Conservation (phyloP, 37 sponge, comb jelly and placozoan genomes). For the Aphrocallistes beatrix region DNA sequence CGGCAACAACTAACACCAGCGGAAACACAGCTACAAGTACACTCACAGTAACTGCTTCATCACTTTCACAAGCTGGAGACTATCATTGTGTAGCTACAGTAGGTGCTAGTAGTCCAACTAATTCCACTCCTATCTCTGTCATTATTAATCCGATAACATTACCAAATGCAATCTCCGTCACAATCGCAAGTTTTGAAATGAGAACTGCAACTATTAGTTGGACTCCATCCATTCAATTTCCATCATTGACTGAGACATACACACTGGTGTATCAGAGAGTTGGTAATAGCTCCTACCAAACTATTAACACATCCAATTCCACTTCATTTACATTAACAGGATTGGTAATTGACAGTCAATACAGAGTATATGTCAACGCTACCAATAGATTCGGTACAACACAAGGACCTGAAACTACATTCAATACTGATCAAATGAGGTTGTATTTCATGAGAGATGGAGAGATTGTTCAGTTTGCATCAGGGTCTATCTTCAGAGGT, state of each 20-base stretch:
- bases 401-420: not conserved
- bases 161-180: not conserved
- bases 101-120: not conserved
- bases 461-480: not conserved
- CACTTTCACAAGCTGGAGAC: not conserved
- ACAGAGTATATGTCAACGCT: not conserved
- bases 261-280: not conserved
- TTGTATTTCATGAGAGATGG: not conserved
- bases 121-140: not conserved
- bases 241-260: not conserved
- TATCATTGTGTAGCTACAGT: not conserved
- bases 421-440: not conserved
- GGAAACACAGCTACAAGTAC: not conserved
- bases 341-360: not conserved
- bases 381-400: not conserved
- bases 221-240: not conserved
- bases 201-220: not conserved
- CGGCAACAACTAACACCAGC: not conserved
- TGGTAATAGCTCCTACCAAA: not conserved
- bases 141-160: not conserved
- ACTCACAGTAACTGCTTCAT: not conserved
- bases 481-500: conserved; percentile 9
- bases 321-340: not conserved
- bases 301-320: not conserved
- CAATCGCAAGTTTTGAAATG: not conserved